Evolutionary conservation across 2,888 invertebrate species (phyloP).

Genomic region (Dromius quadrimaculatus): DNA sequence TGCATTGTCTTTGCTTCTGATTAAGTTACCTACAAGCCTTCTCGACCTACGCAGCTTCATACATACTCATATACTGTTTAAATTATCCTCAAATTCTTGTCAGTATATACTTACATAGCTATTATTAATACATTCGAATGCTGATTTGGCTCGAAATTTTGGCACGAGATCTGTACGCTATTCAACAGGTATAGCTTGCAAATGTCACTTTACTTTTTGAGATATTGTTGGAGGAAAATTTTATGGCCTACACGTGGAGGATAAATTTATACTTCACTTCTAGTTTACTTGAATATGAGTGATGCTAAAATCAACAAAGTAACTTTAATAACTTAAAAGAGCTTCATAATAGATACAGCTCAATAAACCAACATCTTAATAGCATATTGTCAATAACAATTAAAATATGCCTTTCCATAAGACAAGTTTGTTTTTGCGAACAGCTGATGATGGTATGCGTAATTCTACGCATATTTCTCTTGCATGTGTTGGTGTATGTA

Average conservation of each 20-base stretch:
- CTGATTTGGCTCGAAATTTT: neutral
- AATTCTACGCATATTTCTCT: neutral
- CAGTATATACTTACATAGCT: too few relatives aligned
- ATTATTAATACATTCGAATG: neutral
- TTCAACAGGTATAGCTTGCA: conserved; percentile 9
- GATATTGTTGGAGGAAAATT: neutral
- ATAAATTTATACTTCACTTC: too few relatives aligned
- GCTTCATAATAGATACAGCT: too few relatives aligned
- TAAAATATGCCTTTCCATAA: conserved; percentile 3
- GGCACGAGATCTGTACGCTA: neutral
- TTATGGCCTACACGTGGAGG: neutral
- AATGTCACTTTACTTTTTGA: too few relatives aligned
- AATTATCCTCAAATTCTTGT: conserved; percentile 10
- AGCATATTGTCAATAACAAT: neutral
- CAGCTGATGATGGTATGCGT: too few relatives aligned
- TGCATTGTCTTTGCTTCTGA: neutral
- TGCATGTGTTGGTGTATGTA: conserved; percentile 24
- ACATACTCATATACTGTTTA: neutral
- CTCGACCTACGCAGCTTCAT: neutral
- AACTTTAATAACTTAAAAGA: too few relatives aligned
- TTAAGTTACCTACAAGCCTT: neutral
- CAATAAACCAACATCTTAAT: neutral
- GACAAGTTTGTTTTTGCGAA: too few relatives aligned
- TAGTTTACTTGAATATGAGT: too few relatives aligned
- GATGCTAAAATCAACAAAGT: too few relatives aligned